Percentiles rank a stretch among this genome's conserved stretches.
These are phyloP conservation scores for Alsophila aescularia DNA, from an alignment of 2,888 invertebrate species.

Conservation along the genomic window DNA sequence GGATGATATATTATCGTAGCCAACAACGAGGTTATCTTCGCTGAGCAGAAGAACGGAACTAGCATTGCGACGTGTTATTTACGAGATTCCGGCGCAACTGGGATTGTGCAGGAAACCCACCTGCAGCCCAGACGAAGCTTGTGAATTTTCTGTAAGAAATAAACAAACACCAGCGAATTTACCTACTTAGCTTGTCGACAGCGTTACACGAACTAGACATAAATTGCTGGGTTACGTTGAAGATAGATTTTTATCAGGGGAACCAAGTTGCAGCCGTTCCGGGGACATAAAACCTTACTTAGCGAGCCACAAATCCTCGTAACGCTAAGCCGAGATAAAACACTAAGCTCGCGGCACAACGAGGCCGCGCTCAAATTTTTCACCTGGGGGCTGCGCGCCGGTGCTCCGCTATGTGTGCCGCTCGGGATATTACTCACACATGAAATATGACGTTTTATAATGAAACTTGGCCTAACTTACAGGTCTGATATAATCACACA, in stretches of 20 bases:
- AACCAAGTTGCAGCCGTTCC: constrained; percentile 74
- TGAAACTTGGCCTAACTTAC: constrained; percentile 69
- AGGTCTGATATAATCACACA: constrained; percentile 45
- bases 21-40: constrained; percentile 58
- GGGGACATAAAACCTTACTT: constrained; percentile 83
- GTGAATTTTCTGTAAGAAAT: constrained; percentile 33
- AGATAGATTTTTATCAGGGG: constrained; percentile 74
- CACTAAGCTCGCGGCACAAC: constrained; percentile 78
- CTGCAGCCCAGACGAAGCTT: constrained; percentile 44
- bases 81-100: constrained; percentile 73
- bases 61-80: constrained; percentile 73
- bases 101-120: constrained; percentile 66
- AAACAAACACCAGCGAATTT: constrained; percentile 16
- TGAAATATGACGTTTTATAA: constrained; percentile 77
- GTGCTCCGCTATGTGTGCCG: constrained; percentile 59
- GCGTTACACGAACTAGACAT: constrained; percentile 29
- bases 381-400: constrained; percentile 68
- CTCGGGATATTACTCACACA: constrained; percentile 76
- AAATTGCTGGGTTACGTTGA: constrained; percentile 50
- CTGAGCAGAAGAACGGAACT: constrained; percentile 70
- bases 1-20: constrained; percentile 51
- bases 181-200: constrained; percentile 20
- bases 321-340: constrained; percentile 84
- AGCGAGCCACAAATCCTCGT: constrained; percentile 83
- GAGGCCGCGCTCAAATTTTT: constrained; percentile 78